Percentiles rank a stretch among this genome's conserved stretches.
These are phyloP conservation scores for Rhombomys opimus DNA, from an alignment of 2,113 vertebrate species.

Conservation along the genomic window DNA sequence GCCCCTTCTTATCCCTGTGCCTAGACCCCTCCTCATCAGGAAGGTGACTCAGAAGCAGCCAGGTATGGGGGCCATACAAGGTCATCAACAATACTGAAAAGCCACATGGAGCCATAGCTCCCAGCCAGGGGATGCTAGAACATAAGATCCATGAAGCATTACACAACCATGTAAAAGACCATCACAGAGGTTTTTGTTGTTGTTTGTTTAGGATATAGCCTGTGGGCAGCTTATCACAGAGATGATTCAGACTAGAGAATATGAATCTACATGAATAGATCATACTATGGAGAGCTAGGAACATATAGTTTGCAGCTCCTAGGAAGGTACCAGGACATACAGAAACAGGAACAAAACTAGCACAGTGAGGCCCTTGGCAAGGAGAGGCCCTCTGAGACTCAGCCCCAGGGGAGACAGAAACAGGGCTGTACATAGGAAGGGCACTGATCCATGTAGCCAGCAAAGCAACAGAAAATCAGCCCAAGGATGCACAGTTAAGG, in stretches of 20 bases:
- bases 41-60: not conserved
- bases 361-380: not conserved
- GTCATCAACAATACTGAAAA: not conserved
- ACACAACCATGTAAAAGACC: not conserved
- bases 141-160: not conserved
- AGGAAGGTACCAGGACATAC: not conserved
- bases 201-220: no score
- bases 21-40: not conserved
- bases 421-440: rapidly evolving
- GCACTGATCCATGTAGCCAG: rapidly evolving
- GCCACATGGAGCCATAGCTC: not conserved
- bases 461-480: not conserved
- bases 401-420: not conserved
- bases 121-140: not conserved
- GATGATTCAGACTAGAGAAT: not conserved
- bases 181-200: not conserved
- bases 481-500: rapidly evolving
- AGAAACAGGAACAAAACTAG: not conserved
- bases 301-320: rapidly evolving
- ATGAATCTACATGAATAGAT: not conserved
- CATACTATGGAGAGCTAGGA: not conserved
- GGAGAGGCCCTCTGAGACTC: not conserved
- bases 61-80: not conserved
- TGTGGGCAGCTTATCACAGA: not conserved
- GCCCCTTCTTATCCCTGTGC: not conserved